A percentile compares a stretch with the other conserved stretches of the same genome.
phyloP scores from a whole-genome alignment of 2,113 vertebrate species.

The Proterorhinus semilunaris region DNA sequence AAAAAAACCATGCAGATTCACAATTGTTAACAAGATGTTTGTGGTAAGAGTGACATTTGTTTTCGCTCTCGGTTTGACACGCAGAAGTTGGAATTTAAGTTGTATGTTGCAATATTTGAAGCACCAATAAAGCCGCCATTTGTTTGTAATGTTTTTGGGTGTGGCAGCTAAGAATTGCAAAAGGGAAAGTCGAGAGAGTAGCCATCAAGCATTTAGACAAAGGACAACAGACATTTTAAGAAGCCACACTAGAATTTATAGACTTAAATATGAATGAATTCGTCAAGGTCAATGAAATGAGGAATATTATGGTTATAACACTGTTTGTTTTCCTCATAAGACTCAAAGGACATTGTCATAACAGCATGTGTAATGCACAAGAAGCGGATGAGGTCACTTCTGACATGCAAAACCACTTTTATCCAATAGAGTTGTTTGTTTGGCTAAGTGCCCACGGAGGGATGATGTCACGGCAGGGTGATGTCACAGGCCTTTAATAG shows the following conservation, averaged over 20 bases:
- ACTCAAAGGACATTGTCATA: neutral
- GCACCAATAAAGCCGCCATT: too few species aligned
- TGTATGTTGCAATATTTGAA: too few species aligned
- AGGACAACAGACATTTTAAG: neutral
- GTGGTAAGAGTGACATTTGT: too few species aligned
- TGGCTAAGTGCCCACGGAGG: constrained; percentile 11
- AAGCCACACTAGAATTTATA: too few species aligned
- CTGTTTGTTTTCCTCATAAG: neutral
- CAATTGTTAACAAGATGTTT: too few species aligned
- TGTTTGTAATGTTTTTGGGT: neutral
- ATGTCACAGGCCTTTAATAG: constrained; percentile 59
- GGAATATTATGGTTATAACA: neutral
- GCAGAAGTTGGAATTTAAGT: too few species aligned
- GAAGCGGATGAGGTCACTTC: neutral
- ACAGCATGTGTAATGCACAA: neutral
- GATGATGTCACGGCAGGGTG: constrained; percentile 59
- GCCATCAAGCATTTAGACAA: neutral
- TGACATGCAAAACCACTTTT: constrained; percentile 2
- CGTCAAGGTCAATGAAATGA: neutral
- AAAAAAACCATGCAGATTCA: too few species aligned
- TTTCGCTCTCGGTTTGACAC: too few species aligned
- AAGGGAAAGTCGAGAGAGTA: neutral
- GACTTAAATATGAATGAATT: neutral
- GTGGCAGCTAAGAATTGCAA: neutral
- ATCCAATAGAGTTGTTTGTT: neutral